Percentiles rank a stretch among this genome's conserved stretches.
phyloP scores from a whole-genome alignment of 1,140 invertebrate species.

The Drosophila micromelanica region DNA sequence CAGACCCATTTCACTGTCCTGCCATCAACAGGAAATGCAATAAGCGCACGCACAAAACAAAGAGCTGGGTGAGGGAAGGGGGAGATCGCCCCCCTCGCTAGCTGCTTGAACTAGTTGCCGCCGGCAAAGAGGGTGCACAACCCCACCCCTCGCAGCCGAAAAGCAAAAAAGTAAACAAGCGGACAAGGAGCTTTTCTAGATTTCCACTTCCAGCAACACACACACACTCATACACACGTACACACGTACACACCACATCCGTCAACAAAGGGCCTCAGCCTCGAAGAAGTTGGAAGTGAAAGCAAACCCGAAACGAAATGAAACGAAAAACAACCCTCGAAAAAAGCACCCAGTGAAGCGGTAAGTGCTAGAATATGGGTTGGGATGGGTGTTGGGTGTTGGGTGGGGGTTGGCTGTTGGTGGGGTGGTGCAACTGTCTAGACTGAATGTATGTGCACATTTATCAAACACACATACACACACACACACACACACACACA shows the following conservation, averaged over 20 bases:
- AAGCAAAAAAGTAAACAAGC: conserved; percentile 61
- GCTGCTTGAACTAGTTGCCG: conserved; percentile 32
- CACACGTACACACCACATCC: conserved; percentile 46
- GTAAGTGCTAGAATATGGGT: conserved; percentile 8
- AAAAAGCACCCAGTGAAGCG: conserved; percentile 39
- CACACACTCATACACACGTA: neutral
- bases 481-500: conserved; percentile 9
- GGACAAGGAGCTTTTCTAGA: conserved; percentile 57
- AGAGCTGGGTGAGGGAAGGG: neutral
- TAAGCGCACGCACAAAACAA: conserved; percentile 63
- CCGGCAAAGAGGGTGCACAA: conserved; percentile 16
- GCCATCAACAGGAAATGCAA: conserved; percentile 64
- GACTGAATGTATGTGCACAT: conserved; percentile 63
- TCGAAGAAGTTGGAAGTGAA: conserved; percentile 62
- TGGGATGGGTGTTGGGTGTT: conserved; percentile 1
- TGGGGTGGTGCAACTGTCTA: conserved; percentile 69
- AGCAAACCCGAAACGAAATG: conserved; percentile 40
- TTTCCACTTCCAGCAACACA: conserved; percentile 36
- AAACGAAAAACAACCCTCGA: conserved; percentile 73
- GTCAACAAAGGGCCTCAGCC: conserved; percentile 65
- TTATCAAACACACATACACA: conserved; percentile 54
- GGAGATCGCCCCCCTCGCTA: conserved; percentile 13
- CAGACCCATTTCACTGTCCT: neutral
- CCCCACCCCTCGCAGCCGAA: conserved; percentile 31
- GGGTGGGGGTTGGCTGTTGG: conserved; percentile 3